These are phyloP conservation scores for Eurytoma californica DNA, from an alignment of 2,888 invertebrate genomes.

Conservation along the genomic window DNA sequence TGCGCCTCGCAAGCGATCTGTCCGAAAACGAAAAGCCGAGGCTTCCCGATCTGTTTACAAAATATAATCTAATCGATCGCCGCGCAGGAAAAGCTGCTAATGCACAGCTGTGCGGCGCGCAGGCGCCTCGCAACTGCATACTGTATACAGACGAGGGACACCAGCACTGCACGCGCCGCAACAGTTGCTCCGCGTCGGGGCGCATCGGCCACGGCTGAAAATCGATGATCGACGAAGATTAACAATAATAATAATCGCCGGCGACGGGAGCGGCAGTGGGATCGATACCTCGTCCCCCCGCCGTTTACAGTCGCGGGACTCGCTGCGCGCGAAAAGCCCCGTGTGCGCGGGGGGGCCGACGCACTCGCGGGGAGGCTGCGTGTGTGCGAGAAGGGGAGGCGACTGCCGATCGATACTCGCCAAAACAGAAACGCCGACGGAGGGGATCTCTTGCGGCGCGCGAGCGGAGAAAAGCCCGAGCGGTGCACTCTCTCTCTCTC, in stretches of 20 bases:
- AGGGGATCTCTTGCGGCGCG: neutral
- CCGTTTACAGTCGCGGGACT: too few species aligned
- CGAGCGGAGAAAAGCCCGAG: neutral
- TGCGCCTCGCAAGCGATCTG: neutral
- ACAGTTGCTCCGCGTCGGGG: neutral
- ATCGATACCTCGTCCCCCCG: neutral
- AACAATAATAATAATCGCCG: neutral
- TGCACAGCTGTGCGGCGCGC: slow-evolving; percentile 5
- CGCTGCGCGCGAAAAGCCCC: too few species aligned
- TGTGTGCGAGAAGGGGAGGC: slow-evolving; percentile 32
- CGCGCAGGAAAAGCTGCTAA: neutral
- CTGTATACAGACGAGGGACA: too few species aligned
- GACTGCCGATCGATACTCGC: slow-evolving; percentile 46
- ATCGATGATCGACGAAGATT: slow-evolving; percentile 44
- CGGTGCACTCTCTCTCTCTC: neutral
- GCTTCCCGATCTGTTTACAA: slow-evolving; percentile 21
- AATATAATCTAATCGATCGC: slow-evolving; percentile 27
- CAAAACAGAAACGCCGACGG: slow-evolving; percentile 21
- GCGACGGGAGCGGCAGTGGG: neutral
- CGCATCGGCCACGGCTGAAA: neutral
- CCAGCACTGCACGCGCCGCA: too few species aligned
- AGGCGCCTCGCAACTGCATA: neutral
- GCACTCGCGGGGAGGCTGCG: slow-evolving; percentile 6
- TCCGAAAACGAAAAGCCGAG: neutral
- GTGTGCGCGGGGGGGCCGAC: slow-evolving; percentile 15